Base-by-base conservation (phyloP, 1,140 invertebrate genomes). In the Battus philenor region DNA sequence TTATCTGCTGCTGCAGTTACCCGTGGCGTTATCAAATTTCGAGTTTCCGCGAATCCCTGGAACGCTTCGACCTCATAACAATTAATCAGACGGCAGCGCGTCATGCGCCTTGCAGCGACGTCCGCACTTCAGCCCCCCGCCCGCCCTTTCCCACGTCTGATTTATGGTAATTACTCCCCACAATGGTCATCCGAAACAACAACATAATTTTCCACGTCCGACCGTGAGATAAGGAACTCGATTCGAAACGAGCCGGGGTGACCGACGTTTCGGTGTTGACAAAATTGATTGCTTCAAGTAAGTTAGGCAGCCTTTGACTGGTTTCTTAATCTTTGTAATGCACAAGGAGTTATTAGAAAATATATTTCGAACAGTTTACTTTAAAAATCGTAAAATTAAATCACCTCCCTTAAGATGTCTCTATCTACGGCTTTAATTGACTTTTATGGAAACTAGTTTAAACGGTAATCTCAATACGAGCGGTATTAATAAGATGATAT, bases 191-290 rank as follows among this genome's bases (percentile, higher is more conserved):
- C 33, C 18, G 33, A 36, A 36, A 36, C 33, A 36, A 36, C 33
- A 36, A 36, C 33, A 36, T 36, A 36, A 36, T 20, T 36, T 36
- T 36, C 33, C 33, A 36, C 33, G 33, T 36, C 33, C 33, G 7
- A 36, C 7, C 33, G 17, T 17, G 9, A 36, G 33, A 36, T 36
- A 36, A 36, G 33, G 33, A 36, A 36, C 33, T 36, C 33, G 33
- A 9, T 36, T 36, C 33, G 33, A 7, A 36, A 7, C 15, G 15
- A 36, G 9, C 16, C 16, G 33, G 20, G 15, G 33, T 3, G 2
- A 3, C 18, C 18, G 6, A 20, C 6, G 16, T 36, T 36, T 36
- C 9, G 33, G 33, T 36, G 33, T 36, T 36, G 17, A 36, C 9
- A 11, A 17, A 36, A 36, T 36, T 36, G 33, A 36, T 36, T 36